Evolutionary conservation across 2,797 vertebrate species (phyloP), one percentile per base, ranked within the genome.

Genomic region (Sparus aurata): DNA sequence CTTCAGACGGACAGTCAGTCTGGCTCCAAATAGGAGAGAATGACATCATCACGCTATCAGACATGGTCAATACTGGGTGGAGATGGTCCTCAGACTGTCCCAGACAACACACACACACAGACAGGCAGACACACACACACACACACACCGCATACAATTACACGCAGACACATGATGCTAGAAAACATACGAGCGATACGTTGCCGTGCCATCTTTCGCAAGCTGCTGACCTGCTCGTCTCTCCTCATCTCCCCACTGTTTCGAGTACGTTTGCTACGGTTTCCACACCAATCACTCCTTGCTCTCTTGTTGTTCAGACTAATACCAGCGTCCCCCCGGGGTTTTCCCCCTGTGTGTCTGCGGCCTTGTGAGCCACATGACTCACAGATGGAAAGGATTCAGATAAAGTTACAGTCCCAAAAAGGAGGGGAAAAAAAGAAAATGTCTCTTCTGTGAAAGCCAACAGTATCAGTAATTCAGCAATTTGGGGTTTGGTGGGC

Each of bases 21-120:
- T 91, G 88, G 91, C 88, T 86, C 84, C 84, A 46, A 61, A 70
- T 5, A 61, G 57, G 49, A 75, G 60, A 45, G 68, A 69, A 84
- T 89, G 87, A 87, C 90, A 91, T 91, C 91, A 91, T 74, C 57
- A 63, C 11, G 13, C 80, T 43, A 73, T 79, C 87, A 90, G 73
- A 90, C 85, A 61, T 55, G 82, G 82, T 90, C 91, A 88, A 91
- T 87, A 91, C 68, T 76, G 75, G 73, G 75, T 61, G 78, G 70
- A 73, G 75, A 71, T 57, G 73, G 68, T 11, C 55, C 41, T 50
- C 75, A 68, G 69, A 66, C 81, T n/a, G 68, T 71, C 64, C 49
- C 73, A 54, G 70, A 65, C 27, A 55, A 59, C 30, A 60, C 53
- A 57, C 60, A 72, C 66, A 58, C 71, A 79, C 57, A 62, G 27